phyloP scores from a whole-genome alignment of 2,113 vertebrate species.

The Chelonoidis abingdonii region DNA sequence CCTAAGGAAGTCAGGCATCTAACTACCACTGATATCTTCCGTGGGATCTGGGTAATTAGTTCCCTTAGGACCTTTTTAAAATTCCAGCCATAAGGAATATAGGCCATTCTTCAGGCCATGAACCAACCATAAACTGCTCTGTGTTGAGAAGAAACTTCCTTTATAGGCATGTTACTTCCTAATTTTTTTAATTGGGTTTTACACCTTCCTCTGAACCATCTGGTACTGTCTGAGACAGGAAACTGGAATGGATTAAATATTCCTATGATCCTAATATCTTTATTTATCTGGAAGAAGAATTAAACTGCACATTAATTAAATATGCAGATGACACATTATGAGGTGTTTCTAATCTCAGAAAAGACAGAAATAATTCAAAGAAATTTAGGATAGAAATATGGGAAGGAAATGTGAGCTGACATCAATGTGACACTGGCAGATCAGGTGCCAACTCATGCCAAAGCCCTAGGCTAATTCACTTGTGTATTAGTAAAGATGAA shows the following conservation, averaged over 20 bases:
- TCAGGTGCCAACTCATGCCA: background rate
- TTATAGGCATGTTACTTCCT: background rate
- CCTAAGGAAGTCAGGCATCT: background rate
- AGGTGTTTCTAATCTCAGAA: background rate
- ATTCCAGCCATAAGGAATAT: background rate
- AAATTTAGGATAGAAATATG: background rate
- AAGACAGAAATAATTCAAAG: background rate
- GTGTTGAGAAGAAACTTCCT: background rate
- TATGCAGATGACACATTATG: background rate
- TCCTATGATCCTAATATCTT: background rate
- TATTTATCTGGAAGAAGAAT: background rate
- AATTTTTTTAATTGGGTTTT: background rate
- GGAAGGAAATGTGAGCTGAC: background rate
- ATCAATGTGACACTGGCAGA: background rate
- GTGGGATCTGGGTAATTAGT: background rate
- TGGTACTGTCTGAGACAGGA: background rate
- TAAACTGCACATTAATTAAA: background rate
- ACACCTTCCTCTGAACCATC: background rate
- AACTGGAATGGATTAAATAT: background rate
- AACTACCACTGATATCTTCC: background rate
- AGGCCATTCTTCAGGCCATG: background rate
- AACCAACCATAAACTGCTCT: accelerated
- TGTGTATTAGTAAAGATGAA: background rate
- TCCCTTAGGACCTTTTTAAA: background rate
- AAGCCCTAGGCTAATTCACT: background rate